A percentile compares a stretch with the other conserved stretches of the same genome.
Conservation (phyloP, 2,113 vertebrate genomes). For the Chroicocephalus ridibundus region DNA sequence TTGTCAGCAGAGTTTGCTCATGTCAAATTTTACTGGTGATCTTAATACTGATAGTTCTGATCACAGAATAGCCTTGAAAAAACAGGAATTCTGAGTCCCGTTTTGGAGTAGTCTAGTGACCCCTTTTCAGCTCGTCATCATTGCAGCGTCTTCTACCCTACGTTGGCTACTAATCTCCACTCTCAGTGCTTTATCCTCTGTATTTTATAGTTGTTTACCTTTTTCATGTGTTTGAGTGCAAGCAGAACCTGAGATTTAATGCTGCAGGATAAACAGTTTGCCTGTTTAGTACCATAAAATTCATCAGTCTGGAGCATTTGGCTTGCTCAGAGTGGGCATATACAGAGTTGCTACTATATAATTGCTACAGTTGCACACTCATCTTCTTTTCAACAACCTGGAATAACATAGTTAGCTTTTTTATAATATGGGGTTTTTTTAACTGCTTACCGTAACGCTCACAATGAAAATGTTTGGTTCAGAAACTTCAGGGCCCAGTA, state of each 20-base stretch:
- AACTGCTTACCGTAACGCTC: background rate
- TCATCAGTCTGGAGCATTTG: background rate
- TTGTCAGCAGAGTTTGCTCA: background rate
- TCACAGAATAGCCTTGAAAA: background rate
- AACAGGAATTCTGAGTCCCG: background rate
- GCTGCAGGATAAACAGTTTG: background rate
- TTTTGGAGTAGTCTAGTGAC: background rate
- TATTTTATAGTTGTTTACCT: background rate
- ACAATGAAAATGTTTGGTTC: background rate
- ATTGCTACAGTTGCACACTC: accelerated
- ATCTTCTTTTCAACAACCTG: background rate
- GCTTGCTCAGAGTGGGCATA: background rate
- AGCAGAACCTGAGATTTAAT: background rate
- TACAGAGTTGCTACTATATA: background rate
- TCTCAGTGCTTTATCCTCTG: background rate
- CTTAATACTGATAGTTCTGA: background rate
- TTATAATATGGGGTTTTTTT: background rate
- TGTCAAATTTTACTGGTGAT: background rate
- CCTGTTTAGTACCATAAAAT: background rate
- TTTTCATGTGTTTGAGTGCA: background rate
- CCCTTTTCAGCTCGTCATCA: background rate
- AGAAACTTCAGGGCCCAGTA: background rate
- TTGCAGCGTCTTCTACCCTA: background rate
- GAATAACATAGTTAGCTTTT: background rate
- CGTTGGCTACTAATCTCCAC: background rate